Evolutionary conservation across 2,888 invertebrate species (phyloP).

Genomic region (Ichneumoninae sp.): DNA sequence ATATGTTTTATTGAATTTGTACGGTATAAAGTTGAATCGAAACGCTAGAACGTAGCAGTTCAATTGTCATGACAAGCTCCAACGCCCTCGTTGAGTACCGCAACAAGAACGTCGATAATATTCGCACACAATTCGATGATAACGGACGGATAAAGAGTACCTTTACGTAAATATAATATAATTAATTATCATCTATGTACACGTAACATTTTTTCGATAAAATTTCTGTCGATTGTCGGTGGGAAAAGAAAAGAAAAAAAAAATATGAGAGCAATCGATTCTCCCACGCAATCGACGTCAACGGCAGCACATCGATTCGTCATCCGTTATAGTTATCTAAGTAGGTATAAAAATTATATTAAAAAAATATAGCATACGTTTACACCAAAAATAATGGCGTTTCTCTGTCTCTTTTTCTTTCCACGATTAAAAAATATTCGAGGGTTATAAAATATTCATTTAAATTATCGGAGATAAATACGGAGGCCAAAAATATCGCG

Average conservation of each 20-base stretch:
- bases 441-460: slow-evolving; percentile 49
- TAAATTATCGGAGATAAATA: slow-evolving; percentile 34
- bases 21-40: slow-evolving; percentile 45
- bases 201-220: slow-evolving; percentile 34
- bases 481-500: slow-evolving; percentile 11
- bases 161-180: slow-evolving; percentile 16
- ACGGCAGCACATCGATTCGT: slow-evolving; percentile 1
- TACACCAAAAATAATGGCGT: slow-evolving; percentile 26
- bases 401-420: slow-evolving; percentile 15
- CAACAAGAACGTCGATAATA: slow-evolving; percentile 8
- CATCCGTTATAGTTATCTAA: slow-evolving; percentile 28
- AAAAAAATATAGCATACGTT: slow-evolving; percentile 30
- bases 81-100: not conserved
- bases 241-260: not conserved
- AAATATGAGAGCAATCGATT: not conserved
- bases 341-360: slow-evolving; percentile 30
- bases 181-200: slow-evolving; percentile 44
- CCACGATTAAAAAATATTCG: slow-evolving; percentile 18
- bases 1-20: slow-evolving; percentile 57
- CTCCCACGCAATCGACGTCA: not conserved
- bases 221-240: slow-evolving; percentile 28
- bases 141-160: slow-evolving; percentile 26
- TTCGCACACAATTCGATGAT: slow-evolving; percentile 23
- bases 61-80: slow-evolving; percentile 23
- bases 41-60: slow-evolving; percentile 16